These are phyloP conservation scores for Dendrocincla fuliginosa DNA, from an alignment of 2,797 vertebrate genomes.

Conservation along the genomic window DNA sequence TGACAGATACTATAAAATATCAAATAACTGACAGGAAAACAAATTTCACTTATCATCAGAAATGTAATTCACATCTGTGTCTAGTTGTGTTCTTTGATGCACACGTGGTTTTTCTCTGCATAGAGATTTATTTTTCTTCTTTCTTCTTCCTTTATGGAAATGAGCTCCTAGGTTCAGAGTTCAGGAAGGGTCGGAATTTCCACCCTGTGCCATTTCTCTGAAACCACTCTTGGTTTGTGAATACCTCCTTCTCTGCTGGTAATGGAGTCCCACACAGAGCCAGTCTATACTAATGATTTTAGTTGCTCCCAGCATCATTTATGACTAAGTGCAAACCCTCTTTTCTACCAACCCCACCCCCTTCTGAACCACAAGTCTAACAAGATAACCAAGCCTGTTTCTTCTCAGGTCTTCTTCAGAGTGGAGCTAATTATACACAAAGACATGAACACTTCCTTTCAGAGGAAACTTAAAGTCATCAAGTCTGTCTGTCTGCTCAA, in stretches of 20 bases:
- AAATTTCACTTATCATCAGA: not conserved
- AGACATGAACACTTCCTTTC: not conserved
- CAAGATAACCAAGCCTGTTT: not conserved
- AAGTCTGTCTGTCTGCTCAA: rapidly evolving
- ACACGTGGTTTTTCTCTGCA: not conserved
- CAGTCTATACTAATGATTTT: constrained; percentile 5
- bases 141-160: not conserved
- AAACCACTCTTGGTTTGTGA: not conserved
- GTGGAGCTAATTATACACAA: not conserved
- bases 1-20: not conserved
- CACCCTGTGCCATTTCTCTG: not conserved
- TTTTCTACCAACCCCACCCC: not conserved
- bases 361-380: constrained; percentile 1
- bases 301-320: not conserved
- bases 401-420: constrained; percentile 3
- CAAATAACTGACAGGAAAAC: not conserved
- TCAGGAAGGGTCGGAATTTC: constrained; percentile 23
- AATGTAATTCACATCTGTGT: not conserved
- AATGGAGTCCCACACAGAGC: not conserved
- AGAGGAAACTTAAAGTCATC: not conserved
- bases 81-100: not conserved
- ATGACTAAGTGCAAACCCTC: constrained; percentile 39
- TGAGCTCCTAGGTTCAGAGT: not conserved
- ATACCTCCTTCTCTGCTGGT: constrained; percentile 5
- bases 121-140: not conserved